Base-by-base conservation (phyloP, 2,888 invertebrate species). In the Protophormia terraenovae region DNA sequence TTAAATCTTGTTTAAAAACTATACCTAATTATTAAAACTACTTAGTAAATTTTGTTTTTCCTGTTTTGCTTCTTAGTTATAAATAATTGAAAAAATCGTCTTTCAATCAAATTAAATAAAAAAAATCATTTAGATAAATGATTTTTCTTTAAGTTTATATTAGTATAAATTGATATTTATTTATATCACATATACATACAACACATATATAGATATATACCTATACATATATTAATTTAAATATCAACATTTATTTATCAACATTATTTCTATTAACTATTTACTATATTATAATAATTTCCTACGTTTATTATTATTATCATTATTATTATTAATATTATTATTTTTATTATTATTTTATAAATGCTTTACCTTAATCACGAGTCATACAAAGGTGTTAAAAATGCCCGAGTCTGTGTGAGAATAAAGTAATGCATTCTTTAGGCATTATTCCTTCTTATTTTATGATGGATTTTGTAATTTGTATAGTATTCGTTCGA, bases 311-410 rank as follows among this genome's bases (percentile, higher is more conserved):
- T 86, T 77, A 73, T 41, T 67, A 24, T 8, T 85, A 87, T 87
- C 83, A 87, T 87, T 87, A 87, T 86, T 86, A 89, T 89, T 87
- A n/a, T n/a, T n/a, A n/a, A n/a, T n/a, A n/a, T 47, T 86, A 85
- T 87, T 87, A 88, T 85, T 76, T 86, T 86, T 86, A 84, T 85
- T 88, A 87, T 87, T 58, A 14, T 41, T 14, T 87, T 87, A 87
- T 85, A 85, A 76, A 89, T 91, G 91, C 89, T 90, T 88, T 88
- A 88, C 90, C 91, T 91, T 91, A 91, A 91, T 91, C 90, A 88
- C 90, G 90, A 84, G 88, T 90, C 91, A 76, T 45, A 55, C 50
- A 69, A 45, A 58, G 19, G 14, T 66, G 76, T 47, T 41, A 16
- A 41, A n/a, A 41, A 45, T 45, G 67, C 35, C 5, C 14, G 38